Conservation (phyloP, 2,888 invertebrate species). For the Leucania comma region DNA sequence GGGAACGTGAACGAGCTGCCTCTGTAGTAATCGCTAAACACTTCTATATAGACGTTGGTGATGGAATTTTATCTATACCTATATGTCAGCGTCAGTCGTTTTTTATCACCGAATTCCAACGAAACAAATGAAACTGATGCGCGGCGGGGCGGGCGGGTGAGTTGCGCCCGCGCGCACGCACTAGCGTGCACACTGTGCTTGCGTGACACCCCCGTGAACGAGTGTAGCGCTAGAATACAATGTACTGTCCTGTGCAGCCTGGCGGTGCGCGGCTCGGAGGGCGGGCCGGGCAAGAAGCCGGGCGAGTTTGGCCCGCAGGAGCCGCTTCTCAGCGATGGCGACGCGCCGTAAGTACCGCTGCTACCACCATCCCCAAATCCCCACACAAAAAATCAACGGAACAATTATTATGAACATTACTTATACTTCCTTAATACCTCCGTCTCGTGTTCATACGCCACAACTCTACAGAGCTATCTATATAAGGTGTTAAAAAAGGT, state of each 20-base stretch:
- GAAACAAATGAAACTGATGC: no score
- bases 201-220: not conserved
- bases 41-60: not conserved
- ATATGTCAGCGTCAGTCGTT: not conserved
- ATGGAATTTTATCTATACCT: no score
- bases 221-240: slow-evolving; percentile 17
- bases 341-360: slow-evolving; percentile 93
- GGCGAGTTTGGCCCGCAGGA: slow-evolving; percentile 92
- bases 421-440: not conserved
- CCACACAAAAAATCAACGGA: not conserved
- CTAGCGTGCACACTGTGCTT: not conserved
- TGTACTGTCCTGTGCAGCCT: slow-evolving; percentile 87
- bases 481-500: no score
- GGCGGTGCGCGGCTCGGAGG: slow-evolving; percentile 93
- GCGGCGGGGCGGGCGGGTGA: not conserved
- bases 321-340: slow-evolving; percentile 92
- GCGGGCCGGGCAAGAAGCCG: slow-evolving; percentile 92
- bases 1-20: not conserved
- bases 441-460: not conserved
- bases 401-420: not conserved
- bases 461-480: no score
- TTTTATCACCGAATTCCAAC: not conserved
- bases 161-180: not conserved
- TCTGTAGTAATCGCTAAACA: not conserved
- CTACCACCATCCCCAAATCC: not conserved